Evolutionary conservation across 2,797 vertebrate species (phyloP).

Genomic region (Myiotriccus ornatus): DNA sequence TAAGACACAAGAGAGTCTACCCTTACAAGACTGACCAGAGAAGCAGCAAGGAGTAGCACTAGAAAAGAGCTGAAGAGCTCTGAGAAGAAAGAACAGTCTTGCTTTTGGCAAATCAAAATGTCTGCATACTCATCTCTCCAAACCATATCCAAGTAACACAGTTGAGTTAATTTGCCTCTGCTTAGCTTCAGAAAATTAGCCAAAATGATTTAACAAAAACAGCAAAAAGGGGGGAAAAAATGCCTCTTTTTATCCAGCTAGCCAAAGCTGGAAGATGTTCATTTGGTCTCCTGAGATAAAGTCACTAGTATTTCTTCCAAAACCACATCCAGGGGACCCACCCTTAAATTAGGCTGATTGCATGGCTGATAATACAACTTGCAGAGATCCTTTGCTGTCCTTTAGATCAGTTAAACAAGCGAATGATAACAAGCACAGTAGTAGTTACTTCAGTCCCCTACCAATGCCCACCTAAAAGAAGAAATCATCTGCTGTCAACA

Average conservation of each 20-base stretch:
- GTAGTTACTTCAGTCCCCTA: background rate
- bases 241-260: background rate
- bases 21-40: background rate
- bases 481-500: slow-evolving; percentile 10
- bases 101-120: background rate
- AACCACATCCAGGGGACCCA: background rate
- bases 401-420: background rate
- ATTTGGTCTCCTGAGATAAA: background rate
- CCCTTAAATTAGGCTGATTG: background rate
- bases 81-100: background rate
- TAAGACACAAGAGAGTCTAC: background rate
- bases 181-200: background rate
- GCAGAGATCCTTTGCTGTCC: background rate
- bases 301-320: background rate
- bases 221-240: rapidly evolving
- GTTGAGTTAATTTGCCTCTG: background rate
- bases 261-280: background rate
- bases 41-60: background rate
- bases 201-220: background rate
- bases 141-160: background rate
- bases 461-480: background rate
- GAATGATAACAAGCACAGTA: background rate
- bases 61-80: background rate
- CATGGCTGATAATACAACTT: background rate
- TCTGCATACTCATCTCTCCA: background rate